Conservation (phyloP, 2,888 invertebrate species). For the Conchocele bisecta region DNA sequence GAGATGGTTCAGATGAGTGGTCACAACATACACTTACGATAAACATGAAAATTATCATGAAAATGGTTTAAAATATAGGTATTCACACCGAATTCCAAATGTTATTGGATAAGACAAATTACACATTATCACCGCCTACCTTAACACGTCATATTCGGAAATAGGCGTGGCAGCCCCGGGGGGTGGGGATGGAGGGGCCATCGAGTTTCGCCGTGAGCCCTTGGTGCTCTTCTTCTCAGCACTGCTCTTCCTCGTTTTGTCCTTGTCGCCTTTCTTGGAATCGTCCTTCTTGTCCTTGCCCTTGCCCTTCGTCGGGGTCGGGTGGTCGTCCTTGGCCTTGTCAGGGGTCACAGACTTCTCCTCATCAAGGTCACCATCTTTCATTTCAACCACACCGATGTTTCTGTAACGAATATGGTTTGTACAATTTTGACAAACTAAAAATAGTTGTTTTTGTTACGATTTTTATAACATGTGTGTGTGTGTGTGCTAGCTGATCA, state of each 20-base stretch:
- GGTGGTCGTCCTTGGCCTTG: constrained; percentile 74
- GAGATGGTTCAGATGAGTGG: too few relatives aligned
- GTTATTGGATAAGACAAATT: too few relatives aligned
- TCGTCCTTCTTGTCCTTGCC: constrained; percentile 57
- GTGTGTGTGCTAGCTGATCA: too few relatives aligned
- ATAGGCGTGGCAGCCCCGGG: constrained; percentile 78
- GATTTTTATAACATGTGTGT: too few relatives aligned
- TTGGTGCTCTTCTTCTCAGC: constrained; percentile 70
- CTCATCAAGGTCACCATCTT: constrained; percentile 78
- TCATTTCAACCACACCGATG: constrained; percentile 72
- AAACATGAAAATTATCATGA: too few relatives aligned
- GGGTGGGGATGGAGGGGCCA: constrained; percentile 74
- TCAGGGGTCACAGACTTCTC: constrained; percentile 79
- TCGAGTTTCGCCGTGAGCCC: constrained; percentile 68
- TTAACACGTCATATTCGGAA: constrained; percentile 77
- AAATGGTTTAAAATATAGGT: too few relatives aligned
- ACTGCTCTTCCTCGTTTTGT: constrained; percentile 74
- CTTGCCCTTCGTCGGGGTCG: constrained; percentile 73
- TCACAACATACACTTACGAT: too few relatives aligned
- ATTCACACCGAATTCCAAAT: too few relatives aligned
- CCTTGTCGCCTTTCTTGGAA: constrained; percentile 54
- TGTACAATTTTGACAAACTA: background rate
- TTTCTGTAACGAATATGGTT: constrained; percentile 65
- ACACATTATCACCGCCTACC: too few relatives aligned
- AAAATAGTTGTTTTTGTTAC: background rate